These are phyloP conservation scores for Tenthredo notha DNA, from an alignment of 2,888 invertebrate genomes.

Conservation along the genomic window DNA sequence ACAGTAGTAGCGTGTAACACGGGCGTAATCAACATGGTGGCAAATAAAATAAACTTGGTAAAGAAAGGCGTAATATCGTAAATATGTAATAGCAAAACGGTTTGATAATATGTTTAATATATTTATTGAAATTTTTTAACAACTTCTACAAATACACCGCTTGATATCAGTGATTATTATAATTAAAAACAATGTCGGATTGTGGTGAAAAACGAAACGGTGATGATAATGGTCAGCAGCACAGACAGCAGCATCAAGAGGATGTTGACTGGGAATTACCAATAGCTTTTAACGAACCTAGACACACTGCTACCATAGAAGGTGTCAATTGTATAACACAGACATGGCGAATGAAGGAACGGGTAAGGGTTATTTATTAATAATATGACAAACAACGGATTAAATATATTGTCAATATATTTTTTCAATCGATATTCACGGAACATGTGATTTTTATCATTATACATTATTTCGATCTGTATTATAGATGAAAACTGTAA, in stretches of 20 bases:
- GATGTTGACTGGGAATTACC: slow-evolving; percentile 86
- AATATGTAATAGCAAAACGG: background rate
- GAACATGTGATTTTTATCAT: slow-evolving; percentile 54
- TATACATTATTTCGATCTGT: slow-evolving; percentile 63
- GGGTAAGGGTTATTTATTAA: slow-evolving; percentile 81
- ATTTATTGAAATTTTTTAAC: background rate
- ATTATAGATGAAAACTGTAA: slow-evolving; percentile 97
- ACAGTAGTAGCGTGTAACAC: slow-evolving; percentile 49
- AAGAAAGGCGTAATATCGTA: slow-evolving; percentile 56
- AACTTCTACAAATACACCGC: background rate
- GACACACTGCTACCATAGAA: slow-evolving; percentile 88
- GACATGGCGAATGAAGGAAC: slow-evolving; percentile 95
- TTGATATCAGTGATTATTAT: slow-evolving; percentile 27
- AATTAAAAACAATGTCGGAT: slow-evolving; percentile 49
- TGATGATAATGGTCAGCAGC: slow-evolving; percentile 51
- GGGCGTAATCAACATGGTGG: slow-evolving; percentile 63
- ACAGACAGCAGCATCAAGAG: slow-evolving; percentile 65
- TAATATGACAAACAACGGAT: slow-evolving; percentile 30
- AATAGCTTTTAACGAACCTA: slow-evolving; percentile 86
- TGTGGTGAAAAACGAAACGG: slow-evolving; percentile 51
- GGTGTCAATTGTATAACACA: slow-evolving; percentile 85
- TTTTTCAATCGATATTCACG: slow-evolving; percentile 36
- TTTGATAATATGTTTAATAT: slow-evolving; percentile 12
- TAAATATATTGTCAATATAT: background rate
- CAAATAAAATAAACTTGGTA: slow-evolving; percentile 62